Conservation (phyloP, 2,888 invertebrate species). For the Drosophila stalkeri region DNA sequence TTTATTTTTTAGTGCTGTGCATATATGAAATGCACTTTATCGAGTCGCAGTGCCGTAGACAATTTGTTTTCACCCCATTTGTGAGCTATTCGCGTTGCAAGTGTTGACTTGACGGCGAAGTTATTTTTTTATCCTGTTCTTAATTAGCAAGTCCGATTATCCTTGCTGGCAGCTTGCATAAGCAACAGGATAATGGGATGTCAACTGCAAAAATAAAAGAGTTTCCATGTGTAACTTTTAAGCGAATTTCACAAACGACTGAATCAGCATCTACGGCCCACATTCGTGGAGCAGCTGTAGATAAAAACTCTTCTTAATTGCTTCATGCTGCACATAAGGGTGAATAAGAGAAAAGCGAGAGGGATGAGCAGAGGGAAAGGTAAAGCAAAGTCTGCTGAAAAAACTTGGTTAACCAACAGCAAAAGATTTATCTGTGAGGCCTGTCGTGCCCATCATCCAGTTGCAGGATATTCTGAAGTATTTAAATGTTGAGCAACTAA, state of each 20-base stretch:
- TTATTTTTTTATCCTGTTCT: not conserved
- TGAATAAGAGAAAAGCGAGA: too few species aligned
- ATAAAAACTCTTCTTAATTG: constrained; percentile 19
- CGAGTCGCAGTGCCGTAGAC: not conserved
- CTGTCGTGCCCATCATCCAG: not conserved
- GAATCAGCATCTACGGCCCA: not conserved
- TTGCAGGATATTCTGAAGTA: not conserved
- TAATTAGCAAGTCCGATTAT: constrained; percentile 25
- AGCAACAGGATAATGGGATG: constrained; percentile 1
- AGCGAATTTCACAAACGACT: constrained; percentile 7
- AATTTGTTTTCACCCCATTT: not conserved
- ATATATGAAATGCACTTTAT: constrained; percentile 3
- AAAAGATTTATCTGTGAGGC: not conserved
- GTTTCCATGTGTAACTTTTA: constrained; percentile 13
- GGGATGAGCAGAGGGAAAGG: not conserved
- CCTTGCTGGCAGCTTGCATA: not conserved
- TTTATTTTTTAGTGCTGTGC: not conserved
- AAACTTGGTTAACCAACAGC: constrained; percentile 6
- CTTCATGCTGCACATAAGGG: not conserved
- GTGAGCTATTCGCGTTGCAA: too few species aligned
- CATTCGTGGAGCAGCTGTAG: not conserved
- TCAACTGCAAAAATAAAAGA: constrained; percentile 9
- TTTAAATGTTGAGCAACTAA: not conserved
- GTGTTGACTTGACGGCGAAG: not conserved
- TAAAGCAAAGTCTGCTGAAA: not conserved